Conservation (phyloP, 2,888 invertebrate species). For the Biston betularia region DNA sequence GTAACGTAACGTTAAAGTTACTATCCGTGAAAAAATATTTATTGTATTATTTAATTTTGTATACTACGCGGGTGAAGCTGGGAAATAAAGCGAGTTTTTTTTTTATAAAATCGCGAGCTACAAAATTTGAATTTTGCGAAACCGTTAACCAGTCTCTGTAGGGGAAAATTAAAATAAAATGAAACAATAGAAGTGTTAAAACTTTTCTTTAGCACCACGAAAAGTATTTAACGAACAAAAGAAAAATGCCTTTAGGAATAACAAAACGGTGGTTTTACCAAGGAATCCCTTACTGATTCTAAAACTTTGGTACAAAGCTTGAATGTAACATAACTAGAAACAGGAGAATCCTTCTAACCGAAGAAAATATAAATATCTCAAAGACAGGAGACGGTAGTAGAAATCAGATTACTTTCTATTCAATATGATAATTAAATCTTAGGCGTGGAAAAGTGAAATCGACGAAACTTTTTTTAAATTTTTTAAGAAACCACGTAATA, state of each 20-base stretch:
- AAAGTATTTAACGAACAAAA: conserved; percentile 10
- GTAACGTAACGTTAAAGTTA: too few species aligned
- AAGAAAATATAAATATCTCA: conserved; percentile 50
- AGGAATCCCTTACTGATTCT: conserved; percentile 37
- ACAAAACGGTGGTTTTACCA: conserved; percentile 18
- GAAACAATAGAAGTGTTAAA: conserved; percentile 1
- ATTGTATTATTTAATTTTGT: too few species aligned
- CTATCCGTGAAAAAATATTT: too few species aligned
- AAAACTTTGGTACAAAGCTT: conserved; percentile 30
- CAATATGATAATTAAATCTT: conserved; percentile 19
- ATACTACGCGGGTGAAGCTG: too few species aligned
- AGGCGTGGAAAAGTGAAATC: neutral
- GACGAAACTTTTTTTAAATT: too few species aligned
- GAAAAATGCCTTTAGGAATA: conserved; percentile 14
- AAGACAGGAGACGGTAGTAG: conserved; percentile 26
- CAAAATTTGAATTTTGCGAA: neutral
- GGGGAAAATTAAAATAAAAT: neutral
- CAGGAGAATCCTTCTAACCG: conserved; percentile 55
- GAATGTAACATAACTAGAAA: conserved; percentile 51
- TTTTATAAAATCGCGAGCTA: neutral
- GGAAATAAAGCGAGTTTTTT: too few species aligned
- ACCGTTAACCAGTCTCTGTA: neutral
- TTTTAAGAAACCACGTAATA: too few species aligned
- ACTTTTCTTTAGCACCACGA: neutral
- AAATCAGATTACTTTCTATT: conserved; percentile 31